Conservation (phyloP, 2,888 invertebrate species). For the Cephus nigrinus region DNA sequence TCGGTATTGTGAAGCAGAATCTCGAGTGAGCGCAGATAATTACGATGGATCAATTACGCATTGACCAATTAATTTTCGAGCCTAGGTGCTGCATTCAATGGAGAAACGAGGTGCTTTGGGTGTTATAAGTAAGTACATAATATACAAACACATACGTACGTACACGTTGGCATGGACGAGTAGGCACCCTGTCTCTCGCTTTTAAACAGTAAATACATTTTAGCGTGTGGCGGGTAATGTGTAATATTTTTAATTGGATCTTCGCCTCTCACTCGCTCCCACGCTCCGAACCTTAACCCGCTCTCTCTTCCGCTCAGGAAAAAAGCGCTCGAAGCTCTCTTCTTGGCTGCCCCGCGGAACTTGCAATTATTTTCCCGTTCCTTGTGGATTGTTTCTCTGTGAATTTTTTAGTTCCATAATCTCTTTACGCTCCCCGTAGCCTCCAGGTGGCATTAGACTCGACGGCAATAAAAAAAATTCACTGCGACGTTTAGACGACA, state of each 20-base stretch:
- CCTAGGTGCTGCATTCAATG: background rate
- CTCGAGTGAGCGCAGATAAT: conserved; percentile 23
- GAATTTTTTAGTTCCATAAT: conserved; percentile 53
- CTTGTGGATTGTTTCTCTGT: conserved; percentile 60
- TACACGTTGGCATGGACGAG: background rate
- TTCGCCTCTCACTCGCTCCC: conserved; percentile 44
- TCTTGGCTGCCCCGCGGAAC: conserved; percentile 48
- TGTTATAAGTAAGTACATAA: conserved; percentile 4
- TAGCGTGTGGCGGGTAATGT: conserved; percentile 61
- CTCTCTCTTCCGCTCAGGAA: background rate
- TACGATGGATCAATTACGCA: conserved; percentile 34
- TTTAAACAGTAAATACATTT: conserved; percentile 64
- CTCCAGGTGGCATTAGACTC: conserved; percentile 52
- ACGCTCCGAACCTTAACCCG: conserved; percentile 9
- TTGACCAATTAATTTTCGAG: conserved; percentile 33
- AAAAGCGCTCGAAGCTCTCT: conserved; percentile 40
- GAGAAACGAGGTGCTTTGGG: background rate
- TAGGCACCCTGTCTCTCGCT: conserved; percentile 43
- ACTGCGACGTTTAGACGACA: background rate
- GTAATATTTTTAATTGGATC: conserved; percentile 67
- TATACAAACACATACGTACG: conserved; percentile 2
- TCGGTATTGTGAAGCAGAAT: background rate
- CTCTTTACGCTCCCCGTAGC: conserved; percentile 38
- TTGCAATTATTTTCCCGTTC: conserved; percentile 64
- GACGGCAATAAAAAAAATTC: background rate